Evolutionary conservation across 37 sponge, comb jelly and placozoan genomes (phyloP), one percentile per base, ranked within the genome.

Genomic region (Tethya wilhelma): DNA sequence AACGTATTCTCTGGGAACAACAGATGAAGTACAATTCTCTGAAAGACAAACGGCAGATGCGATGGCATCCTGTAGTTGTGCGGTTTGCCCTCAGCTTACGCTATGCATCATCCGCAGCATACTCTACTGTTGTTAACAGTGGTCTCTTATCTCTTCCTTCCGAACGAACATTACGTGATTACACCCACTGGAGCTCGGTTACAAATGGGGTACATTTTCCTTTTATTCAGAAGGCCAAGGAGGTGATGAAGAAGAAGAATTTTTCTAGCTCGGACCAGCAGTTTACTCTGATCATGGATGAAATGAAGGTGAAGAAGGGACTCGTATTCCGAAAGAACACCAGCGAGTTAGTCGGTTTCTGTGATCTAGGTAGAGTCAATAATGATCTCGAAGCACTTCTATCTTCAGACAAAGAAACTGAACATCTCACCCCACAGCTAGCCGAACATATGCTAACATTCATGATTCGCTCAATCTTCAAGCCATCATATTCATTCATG

Each of bases 1-100:
- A 65, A 34, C 66, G 36, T 20, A 33, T 77, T 19, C 44, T 77
- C 1, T 77, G 77, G 77, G 77, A 77, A 38, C 77, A 77, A 42
- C 73, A 73, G 49, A 44, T 34, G n/a, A n/a, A 25, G 73, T 73
- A 49, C 49, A 73, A 73, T 25, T 28, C 9, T 11, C 33, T 73
- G 26, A 6, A 42, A 17, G 30, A 26, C n/a, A n/a, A n/a, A n/a
- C n/a, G n/a, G n/a, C n/a, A n/a, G n/a, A n/a, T n/a, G n/a, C n/a
- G n/a, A n/a, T 53, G 45, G 45, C n/a, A n/a, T n/a, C n/a, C n/a
- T n/a, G n/a, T n/a, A n/a, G n/a, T n/a, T n/a, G n/a, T n/a, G n/a
- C 28, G 73, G 56, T 72, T 72, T 45, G 73, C 73, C 11, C 56
- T 72, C 7, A 44, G 44, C 56, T 14, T 72, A 5, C 5, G 26